These are phyloP conservation scores for Drosophila insularis DNA, from an alignment of 1,140 invertebrate species.

Conservation along the genomic window DNA sequence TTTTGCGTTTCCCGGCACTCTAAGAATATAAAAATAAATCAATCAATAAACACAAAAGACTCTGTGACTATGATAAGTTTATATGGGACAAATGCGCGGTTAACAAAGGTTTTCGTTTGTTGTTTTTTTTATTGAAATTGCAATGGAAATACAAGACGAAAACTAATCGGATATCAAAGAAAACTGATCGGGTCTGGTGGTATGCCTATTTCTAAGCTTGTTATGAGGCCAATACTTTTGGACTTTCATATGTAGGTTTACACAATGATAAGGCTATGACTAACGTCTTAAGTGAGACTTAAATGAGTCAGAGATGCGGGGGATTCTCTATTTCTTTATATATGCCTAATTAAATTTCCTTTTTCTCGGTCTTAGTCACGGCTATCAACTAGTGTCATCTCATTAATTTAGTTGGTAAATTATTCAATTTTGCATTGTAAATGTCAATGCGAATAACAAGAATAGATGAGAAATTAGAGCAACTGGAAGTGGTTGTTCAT, in stretches of 20 bases:
- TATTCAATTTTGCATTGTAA: not conserved
- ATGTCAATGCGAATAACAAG: constrained; percentile 18
- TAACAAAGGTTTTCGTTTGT: not conserved
- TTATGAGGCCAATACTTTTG: too few relatives aligned
- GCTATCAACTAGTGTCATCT: not conserved
- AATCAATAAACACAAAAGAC: constrained; percentile 66
- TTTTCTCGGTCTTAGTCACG: not conserved
- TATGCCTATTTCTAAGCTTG: too few relatives aligned
- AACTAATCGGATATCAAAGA: not conserved
- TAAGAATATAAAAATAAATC: constrained; percentile 43
- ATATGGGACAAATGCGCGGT: not conserved
- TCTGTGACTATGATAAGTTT: constrained; percentile 28
- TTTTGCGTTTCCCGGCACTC: constrained; percentile 25
- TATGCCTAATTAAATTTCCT: not conserved
- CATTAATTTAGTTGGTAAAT: too few relatives aligned
- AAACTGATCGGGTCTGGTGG: not conserved
- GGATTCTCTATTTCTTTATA: not conserved
- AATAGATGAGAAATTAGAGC: constrained; percentile 33
- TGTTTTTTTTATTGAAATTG: not conserved
- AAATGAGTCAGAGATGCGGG: not conserved
- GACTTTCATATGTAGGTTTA: not conserved
- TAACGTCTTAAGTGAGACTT: not conserved
- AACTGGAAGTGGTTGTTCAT: constrained; percentile 37
- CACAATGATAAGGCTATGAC: not conserved
- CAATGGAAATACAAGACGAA: not conserved